A percentile compares a stretch with the other conserved stretches of the same genome.
Conservation (phyloP, 2,797 vertebrate genomes). For the Pipistrellus kuhlii region DNA sequence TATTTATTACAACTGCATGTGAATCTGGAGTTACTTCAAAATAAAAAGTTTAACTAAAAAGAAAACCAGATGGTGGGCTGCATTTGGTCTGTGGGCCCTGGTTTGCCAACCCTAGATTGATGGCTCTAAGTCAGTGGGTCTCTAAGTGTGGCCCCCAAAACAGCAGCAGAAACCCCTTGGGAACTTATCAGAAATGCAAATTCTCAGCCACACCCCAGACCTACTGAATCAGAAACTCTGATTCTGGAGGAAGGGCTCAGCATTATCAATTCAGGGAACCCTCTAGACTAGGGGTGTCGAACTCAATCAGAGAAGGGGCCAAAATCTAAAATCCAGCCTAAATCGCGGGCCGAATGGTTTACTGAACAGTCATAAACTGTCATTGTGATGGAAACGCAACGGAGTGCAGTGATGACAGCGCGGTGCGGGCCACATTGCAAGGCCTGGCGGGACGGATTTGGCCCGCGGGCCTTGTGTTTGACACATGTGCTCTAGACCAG, state of each 20-base stretch:
- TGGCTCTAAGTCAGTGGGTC: conserved; percentile 16
- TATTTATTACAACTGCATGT: conserved; percentile 14
- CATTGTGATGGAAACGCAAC: no score
- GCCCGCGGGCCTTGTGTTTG: no score
- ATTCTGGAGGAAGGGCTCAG: not conserved
- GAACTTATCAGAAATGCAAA: conserved; percentile 45
- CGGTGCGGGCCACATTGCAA: no score
- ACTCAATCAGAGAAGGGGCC: no score
- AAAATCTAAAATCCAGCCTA: no score
- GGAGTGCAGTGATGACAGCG: no score
- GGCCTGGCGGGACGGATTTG: no score
- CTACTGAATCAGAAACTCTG: conserved; percentile 9
- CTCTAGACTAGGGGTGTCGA: no score
- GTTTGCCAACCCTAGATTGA: conserved; percentile 15
- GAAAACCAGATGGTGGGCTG: not conserved
- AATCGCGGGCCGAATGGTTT: no score
- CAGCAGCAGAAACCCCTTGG: not conserved
- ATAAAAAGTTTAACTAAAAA: not conserved
- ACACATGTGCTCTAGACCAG: conserved; percentile 1
- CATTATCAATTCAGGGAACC: conserved; percentile 27
- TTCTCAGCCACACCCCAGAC: not conserved
- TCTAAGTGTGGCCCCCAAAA: conserved; percentile 28
- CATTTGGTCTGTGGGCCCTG: not conserved
- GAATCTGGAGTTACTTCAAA: not conserved
- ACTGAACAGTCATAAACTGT: no score